Evolutionary conservation across 1,140 invertebrate genomes (phyloP).

Genomic region (Leptonema lineaticorne): DNA sequence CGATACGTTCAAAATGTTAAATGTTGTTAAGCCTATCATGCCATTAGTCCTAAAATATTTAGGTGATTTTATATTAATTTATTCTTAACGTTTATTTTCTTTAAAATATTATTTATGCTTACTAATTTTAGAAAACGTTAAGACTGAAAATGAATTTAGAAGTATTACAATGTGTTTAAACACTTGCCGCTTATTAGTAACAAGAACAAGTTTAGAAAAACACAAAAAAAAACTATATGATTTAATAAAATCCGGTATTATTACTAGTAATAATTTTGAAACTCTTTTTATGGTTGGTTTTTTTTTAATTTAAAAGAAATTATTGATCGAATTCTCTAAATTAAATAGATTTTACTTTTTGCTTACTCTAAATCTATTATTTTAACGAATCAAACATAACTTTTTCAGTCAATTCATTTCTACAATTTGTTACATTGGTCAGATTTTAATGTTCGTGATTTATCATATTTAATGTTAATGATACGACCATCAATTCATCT

Average conservation of each 20-base stretch:
- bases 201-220: neutral
- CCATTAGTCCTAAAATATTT: neutral
- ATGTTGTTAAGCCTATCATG: neutral
- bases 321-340: neutral
- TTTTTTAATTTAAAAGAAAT: neutral
- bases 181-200: neutral
- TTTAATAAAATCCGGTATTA: neutral
- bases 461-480: neutral
- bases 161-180: neutral
- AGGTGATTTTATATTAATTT: neutral
- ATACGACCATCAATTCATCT: neutral
- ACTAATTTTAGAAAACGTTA: neutral
- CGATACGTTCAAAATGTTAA: neutral
- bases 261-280: neutral
- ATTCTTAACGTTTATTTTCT: neutral
- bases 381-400: too few species aligned
- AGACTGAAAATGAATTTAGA: neutral
- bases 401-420: neutral
- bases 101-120: neutral
- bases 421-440: constrained; percentile 6
- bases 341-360: too few species aligned
- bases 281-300: neutral
- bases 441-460: neutral
- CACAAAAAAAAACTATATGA: neutral
- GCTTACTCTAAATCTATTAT: too few species aligned